Percentiles rank a stretch among this genome's conserved stretches.
These are phyloP conservation scores for Lophotis ruficrista DNA, from an alignment of 2,113 vertebrate species.

Conservation along the genomic window DNA sequence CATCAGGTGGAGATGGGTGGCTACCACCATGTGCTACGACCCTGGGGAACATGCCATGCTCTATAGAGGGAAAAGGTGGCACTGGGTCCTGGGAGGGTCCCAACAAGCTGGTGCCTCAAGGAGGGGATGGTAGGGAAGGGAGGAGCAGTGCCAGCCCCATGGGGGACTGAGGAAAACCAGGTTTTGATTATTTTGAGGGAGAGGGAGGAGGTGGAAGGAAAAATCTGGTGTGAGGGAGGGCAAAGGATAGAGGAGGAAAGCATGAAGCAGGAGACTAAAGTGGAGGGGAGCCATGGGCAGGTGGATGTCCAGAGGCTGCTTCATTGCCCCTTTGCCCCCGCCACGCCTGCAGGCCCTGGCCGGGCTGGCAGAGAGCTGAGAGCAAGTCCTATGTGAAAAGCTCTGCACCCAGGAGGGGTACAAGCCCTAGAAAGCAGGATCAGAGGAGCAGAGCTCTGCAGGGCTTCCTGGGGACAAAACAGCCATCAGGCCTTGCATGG, in stretches of 20 bases:
- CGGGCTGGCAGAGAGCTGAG: not conserved
- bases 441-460: not conserved
- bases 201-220: not conserved
- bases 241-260: not conserved
- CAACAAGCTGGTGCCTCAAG: not conserved
- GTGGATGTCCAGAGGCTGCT: not conserved
- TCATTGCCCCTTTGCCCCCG: accelerated
- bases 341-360: accelerated
- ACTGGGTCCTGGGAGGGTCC: not conserved
- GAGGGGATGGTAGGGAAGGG: not conserved
- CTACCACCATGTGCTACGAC: not conserved
- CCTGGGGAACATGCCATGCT: not conserved
- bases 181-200: not conserved
- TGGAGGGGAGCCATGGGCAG: not conserved
- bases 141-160: not conserved
- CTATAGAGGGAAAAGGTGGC: not conserved
- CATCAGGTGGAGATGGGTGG: not conserved
- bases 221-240: not conserved
- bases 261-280: not conserved
- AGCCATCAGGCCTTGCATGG: not conserved
- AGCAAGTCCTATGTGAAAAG: not conserved
- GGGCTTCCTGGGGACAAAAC: not conserved
- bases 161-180: not conserved
- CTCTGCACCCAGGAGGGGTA: not conserved
- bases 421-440: not conserved